phyloP scores from a whole-genome alignment of 2,797 vertebrate genomes.

The Xenentodon cancila region DNA sequence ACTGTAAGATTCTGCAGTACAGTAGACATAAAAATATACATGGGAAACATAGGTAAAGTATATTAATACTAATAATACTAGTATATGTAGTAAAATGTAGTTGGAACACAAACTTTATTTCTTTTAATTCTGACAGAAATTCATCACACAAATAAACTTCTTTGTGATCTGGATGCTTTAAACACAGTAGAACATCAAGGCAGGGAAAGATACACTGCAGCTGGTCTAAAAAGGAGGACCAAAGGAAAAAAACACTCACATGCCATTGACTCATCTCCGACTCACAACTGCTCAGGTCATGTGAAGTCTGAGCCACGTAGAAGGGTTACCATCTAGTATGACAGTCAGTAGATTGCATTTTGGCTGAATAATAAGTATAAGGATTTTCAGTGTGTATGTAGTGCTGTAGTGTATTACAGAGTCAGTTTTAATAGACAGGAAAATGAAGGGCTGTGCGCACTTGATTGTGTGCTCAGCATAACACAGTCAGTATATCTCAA shows the following conservation, averaged over 20 bases:
- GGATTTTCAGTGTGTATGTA: conserved; percentile 11
- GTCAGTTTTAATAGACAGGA: conserved; percentile 32
- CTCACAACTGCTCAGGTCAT: neutral
- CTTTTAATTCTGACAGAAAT: too few relatives aligned
- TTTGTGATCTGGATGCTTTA: too few relatives aligned
- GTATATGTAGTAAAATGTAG: too few relatives aligned
- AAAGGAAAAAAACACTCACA: conserved; percentile 18
- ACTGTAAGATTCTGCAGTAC: too few relatives aligned
- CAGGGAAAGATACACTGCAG: conserved; percentile 16
- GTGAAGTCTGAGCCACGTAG: conserved; percentile 4
- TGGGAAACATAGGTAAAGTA: too few relatives aligned
- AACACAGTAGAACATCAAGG: neutral
- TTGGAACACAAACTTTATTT: too few relatives aligned
- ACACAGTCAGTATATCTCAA: conserved; percentile 13
- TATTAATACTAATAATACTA: too few relatives aligned
- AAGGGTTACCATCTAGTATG: conserved; percentile 4
- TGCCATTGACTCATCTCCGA: conserved; percentile 23
- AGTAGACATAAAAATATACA: too few relatives aligned
- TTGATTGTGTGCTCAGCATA: conserved; percentile 28
- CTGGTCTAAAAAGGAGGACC: conserved; percentile 18
- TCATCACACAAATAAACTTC: too few relatives aligned
- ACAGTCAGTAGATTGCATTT: conserved; percentile 17
- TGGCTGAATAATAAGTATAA: conserved; percentile 16
- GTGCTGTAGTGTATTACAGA: conserved; percentile 13
- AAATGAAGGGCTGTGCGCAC: conserved; percentile 23